Conservation (phyloP, 2,888 invertebrate genomes). For the Chouioia cunea region DNA sequence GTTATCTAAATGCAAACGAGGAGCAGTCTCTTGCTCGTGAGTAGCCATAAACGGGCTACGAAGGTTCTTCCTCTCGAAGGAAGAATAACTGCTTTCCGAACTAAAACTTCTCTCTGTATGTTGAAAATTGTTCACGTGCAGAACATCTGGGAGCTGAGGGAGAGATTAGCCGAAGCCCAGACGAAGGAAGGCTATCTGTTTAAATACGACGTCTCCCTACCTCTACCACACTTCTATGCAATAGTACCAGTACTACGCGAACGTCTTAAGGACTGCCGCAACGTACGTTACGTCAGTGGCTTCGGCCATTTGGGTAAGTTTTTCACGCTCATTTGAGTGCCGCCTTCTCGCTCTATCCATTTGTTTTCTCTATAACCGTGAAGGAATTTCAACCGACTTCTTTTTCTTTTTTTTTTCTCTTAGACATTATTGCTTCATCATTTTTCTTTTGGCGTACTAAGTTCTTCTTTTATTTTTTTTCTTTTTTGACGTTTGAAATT, state of each 20-base stretch:
- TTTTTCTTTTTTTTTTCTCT: no score
- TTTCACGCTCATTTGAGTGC: neutral
- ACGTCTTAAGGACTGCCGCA: conserved; percentile 73
- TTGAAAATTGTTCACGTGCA: conserved; percentile 54
- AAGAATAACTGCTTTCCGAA: conserved; percentile 13
- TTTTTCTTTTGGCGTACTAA: no score
- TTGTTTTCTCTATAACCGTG: no score
- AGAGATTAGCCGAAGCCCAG: conserved; percentile 84
- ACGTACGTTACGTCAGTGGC: conserved; percentile 79
- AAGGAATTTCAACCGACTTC: no score
- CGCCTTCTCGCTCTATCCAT: no score
- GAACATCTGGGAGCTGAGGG: conserved; percentile 89
- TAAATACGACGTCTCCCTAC: conserved; percentile 96
- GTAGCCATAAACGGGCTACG: no score
- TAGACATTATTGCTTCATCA: no score
- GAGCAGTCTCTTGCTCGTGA: no score
- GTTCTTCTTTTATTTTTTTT: no score
- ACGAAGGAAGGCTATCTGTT: conserved; percentile 88
- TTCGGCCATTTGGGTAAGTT: conserved; percentile 93
- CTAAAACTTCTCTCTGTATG: no score
- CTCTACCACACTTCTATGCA: conserved; percentile 85
- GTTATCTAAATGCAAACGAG: no score
- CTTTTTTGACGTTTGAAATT: no score
- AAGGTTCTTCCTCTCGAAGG: conserved; percentile 18
- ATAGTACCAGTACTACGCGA: conserved; percentile 80